Evolutionary conservation across 2,113 vertebrate species (phyloP).

Genomic region (Felis chaus): DNA sequence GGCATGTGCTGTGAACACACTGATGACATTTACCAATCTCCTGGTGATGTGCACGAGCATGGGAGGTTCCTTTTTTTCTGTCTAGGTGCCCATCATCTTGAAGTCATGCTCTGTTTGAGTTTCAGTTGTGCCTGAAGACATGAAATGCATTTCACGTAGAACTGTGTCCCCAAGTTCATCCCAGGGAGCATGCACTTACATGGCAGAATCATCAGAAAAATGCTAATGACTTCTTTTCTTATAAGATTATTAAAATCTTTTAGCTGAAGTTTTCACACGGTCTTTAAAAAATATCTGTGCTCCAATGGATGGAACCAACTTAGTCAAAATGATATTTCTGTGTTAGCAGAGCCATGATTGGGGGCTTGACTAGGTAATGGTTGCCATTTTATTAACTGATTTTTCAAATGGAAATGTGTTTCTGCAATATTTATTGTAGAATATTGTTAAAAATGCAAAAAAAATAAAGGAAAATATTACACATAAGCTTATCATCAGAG

Average conservation of each 20-base stretch:
- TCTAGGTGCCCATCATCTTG: neutral
- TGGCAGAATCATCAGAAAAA: neutral
- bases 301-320: neutral
- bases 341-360: neutral
- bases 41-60: neutral
- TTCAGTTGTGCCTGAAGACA: neutral
- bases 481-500: neutral
- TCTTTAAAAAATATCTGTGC: constrained; percentile 21
- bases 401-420: neutral
- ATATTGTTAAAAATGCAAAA: constrained; percentile 33
- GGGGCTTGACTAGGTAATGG: neutral
- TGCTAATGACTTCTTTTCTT: constrained; percentile 8
- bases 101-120: neutral
- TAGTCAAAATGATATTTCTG: constrained; percentile 36
- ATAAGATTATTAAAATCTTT: neutral
- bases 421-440: neutral
- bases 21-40: neutral
- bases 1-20: neutral
- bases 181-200: neutral
- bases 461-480: neutral
- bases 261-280: neutral
- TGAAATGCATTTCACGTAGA: neutral
- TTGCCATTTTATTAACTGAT: constrained; percentile 2
- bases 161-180: neutral
- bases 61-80: neutral